These are phyloP conservation scores for Coccyzus lansbergi DNA, from an alignment of 2,797 vertebrate genomes.

Conservation along the genomic window DNA sequence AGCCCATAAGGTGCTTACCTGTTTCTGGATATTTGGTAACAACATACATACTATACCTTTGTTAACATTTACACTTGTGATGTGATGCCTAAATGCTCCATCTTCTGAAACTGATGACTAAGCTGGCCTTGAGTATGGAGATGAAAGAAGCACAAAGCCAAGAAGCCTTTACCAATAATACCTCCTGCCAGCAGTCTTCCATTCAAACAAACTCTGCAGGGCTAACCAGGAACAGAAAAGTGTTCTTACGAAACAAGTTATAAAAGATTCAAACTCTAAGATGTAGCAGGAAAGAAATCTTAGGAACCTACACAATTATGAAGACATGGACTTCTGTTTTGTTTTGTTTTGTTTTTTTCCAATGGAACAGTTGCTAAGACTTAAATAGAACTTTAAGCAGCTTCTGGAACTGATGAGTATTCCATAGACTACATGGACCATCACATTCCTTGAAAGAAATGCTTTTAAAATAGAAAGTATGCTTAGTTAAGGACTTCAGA, in stretches of 20 bases:
- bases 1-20: background rate
- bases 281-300: background rate
- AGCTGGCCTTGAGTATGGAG: background rate
- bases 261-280: background rate
- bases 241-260: background rate
- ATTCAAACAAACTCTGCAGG: background rate
- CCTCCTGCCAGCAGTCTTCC: background rate
- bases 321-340: background rate
- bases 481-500: background rate
- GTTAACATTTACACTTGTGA: background rate
- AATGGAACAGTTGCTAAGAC: background rate
- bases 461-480: background rate
- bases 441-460: background rate
- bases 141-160: background rate
- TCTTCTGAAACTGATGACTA: background rate
- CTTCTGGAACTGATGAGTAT: background rate
- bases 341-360: too few relatives aligned
- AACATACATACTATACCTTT: background rate
- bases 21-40: background rate
- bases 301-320: background rate
- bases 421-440: background rate
- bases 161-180: background rate
- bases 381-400: background rate
- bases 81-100: background rate
- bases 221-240: background rate